These are phyloP conservation scores for Dasyurus viverrinus DNA, from an alignment of 2,113 vertebrate species.

Conservation along the genomic window DNA sequence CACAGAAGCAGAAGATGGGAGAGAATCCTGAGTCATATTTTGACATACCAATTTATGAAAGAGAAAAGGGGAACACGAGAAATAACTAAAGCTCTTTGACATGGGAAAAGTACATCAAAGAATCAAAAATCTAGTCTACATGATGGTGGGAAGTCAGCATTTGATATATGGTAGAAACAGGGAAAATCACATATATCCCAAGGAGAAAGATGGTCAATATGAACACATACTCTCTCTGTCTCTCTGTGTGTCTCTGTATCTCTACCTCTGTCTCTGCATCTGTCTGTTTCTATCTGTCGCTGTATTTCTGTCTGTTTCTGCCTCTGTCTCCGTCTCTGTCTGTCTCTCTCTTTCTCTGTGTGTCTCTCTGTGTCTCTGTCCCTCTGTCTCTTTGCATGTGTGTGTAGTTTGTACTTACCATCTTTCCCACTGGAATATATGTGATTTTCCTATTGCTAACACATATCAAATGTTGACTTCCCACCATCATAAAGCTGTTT, in stretches of 20 bases:
- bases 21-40: neutral
- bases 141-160: slow-evolving; percentile 22
- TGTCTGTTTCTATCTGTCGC: too few relatives aligned
- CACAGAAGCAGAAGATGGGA: neutral
- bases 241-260: too few relatives aligned
- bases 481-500: slow-evolving; percentile 34
- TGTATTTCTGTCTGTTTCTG: too few relatives aligned
- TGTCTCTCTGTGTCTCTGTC: too few relatives aligned
- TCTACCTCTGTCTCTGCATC: too few relatives aligned
- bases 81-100: neutral
- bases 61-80: neutral
- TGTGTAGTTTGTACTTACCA: neutral
- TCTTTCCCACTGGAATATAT: neutral
- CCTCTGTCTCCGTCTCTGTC: too few relatives aligned
- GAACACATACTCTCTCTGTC: neutral
- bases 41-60: neutral
- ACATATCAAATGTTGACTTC: neutral
- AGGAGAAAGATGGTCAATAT: neutral
- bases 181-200: neutral
- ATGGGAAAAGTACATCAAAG: neutral
- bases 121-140: neutral
- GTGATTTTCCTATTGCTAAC: neutral
- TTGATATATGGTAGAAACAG: neutral
- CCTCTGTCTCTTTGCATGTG: neutral
- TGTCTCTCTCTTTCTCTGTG: too few relatives aligned